Percentiles rank a stretch among this genome's conserved stretches.
Evolutionary conservation across 2,113 vertebrate genomes (phyloP).

Genomic region (Empidonax traillii): DNA sequence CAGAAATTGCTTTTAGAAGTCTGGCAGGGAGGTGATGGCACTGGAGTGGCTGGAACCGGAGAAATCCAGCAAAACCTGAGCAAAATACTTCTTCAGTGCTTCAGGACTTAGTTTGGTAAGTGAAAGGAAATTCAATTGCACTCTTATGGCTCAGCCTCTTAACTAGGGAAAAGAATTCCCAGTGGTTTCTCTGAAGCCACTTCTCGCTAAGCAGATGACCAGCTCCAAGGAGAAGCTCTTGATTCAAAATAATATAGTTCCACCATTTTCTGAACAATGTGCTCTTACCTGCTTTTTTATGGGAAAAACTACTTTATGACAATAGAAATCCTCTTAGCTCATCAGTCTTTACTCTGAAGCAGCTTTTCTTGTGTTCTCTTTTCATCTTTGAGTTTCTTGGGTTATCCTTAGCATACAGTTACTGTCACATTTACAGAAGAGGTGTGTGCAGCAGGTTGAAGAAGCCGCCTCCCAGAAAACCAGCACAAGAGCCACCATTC

Average conservation of each 20-base stretch:
- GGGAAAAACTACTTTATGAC: background rate
- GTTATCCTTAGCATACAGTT: background rate
- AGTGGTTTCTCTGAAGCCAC: background rate
- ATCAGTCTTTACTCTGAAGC: background rate
- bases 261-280: background rate
- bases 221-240: background rate
- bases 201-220: background rate
- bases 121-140: background rate
- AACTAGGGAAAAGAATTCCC: background rate
- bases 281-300: background rate
- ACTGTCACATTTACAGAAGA: background rate
- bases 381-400: background rate
- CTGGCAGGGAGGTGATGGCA: background rate
- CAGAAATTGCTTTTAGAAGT: background rate
- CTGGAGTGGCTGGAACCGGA: background rate
- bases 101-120: background rate
- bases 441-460: background rate
- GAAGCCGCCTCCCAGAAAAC: background rate
- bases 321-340: background rate
- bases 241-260: background rate
- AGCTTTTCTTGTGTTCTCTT: background rate
- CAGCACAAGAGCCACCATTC: background rate
- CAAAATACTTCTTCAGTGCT: background rate
- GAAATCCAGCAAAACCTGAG: background rate
- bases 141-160: background rate